Evolutionary conservation across 1,140 invertebrate genomes (phyloP), one percentile per base, ranked within the genome.

Genomic region (Microplitis demolitor): DNA sequence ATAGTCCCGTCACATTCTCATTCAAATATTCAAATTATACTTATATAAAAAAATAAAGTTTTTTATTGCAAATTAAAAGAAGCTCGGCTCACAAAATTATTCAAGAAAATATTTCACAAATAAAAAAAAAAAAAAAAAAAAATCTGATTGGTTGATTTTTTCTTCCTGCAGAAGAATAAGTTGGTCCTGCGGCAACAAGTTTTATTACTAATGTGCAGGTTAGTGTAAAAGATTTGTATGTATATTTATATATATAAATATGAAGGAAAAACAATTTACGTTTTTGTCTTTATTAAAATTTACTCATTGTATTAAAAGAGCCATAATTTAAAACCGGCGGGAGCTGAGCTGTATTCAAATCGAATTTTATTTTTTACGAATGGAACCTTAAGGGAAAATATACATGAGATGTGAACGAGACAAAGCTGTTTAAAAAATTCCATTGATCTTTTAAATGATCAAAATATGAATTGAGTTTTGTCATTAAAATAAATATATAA

Each of bases 171-270:
- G 90, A 92, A 93, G 90, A 91, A 92, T 88, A 92, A 92, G 85
- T 91, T 91, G 79, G 88, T 92, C 85, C 91, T 93, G 85, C 87
- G 91, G 78, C 92, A 93, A 85, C 92, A 93, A 88, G 92, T 92
- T 80, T 88, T 93, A 84, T 92, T 93, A 78, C 89, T 93, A 78
- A 93, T 93, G 92, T 93, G 92, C 88, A 91, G 91, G 91, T 91
- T 88, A 90, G 89, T 90, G 86, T 87, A 13, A 39, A 73, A 58
- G 31, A 14, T 14, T 51, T 53, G 14, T 54, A 56, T 13, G 16
- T 66, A 53, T 24, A 24, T 24, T 24, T 24, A 24, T 24, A 24
- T 24, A 45, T 45, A 45, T 58, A 56, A 66, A 31, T 68, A 16
- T 11, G 33, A 58, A 69, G 56, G 63, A 50, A 66, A 66, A 33